A percentile compares a stretch with the other conserved stretches of the same genome.
Evolutionary conservation across 2,888 invertebrate genomes (phyloP).

Genomic region (Drosophila paranaensis): DNA sequence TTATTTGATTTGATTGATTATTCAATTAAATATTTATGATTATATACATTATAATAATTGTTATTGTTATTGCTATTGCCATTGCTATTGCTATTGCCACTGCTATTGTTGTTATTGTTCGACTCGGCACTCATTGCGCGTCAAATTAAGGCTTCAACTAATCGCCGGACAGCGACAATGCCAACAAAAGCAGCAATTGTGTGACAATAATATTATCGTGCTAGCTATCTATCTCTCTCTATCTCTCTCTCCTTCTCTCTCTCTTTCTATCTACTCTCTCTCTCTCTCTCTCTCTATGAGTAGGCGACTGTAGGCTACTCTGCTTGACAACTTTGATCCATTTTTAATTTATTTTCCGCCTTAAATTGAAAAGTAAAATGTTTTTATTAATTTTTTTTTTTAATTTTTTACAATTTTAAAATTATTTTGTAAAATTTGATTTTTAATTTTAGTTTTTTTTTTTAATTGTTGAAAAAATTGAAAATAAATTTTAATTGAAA

Average conservation of each 20-base stretch:
- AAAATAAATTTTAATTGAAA: too few species aligned
- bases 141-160: conserved; percentile 78
- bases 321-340: not conserved
- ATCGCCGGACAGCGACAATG: conserved; percentile 63
- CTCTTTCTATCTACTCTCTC: too few species aligned
- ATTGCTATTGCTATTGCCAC: not conserved
- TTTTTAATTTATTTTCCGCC: not conserved
- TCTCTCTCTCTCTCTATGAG: not conserved
- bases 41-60: conserved; percentile 14
- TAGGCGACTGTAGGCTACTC: not conserved
- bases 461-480: too few species aligned
- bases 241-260: too few species aligned
- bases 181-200: conserved; percentile 62
- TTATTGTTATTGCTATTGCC: conserved; percentile 32
- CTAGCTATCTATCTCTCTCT: not conserved
- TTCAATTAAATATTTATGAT: conserved; percentile 53
- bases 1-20: conserved; percentile 43
- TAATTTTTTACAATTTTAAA: too few species aligned
- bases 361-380: not conserved
- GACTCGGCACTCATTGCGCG: conserved; percentile 73
- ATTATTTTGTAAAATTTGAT: too few species aligned
- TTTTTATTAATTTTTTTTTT: too few species aligned
- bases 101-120: conserved; percentile 29
- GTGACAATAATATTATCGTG: conserved; percentile 69
- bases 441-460: too few species aligned